These are phyloP conservation scores for Acleris laterana DNA, from an alignment of 2,888 invertebrate genomes.

Conservation along the genomic window DNA sequence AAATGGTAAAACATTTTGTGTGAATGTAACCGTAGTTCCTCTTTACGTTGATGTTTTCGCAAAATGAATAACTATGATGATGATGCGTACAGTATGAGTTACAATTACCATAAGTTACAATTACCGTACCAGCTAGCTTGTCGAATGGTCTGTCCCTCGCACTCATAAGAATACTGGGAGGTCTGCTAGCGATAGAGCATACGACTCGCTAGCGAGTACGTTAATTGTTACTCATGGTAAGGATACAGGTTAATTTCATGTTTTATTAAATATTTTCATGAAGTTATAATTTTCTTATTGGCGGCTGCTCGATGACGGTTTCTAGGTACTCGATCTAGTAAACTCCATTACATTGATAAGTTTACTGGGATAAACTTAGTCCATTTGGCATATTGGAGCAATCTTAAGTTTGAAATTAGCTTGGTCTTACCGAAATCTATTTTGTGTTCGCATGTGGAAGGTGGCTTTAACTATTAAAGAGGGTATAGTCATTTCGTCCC, in stretches of 20 bases:
- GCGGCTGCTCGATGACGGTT: slow-evolving; percentile 11
- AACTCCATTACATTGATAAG: slow-evolving; percentile 60
- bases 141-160: no score
- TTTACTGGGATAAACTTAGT: slow-evolving; percentile 52
- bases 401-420: slow-evolving; percentile 44
- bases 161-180: no score
- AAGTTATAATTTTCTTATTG: slow-evolving; percentile 9
- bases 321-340: slow-evolving; percentile 46
- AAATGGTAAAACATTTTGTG: no score
- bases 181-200: no score
- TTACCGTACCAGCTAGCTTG: no score
- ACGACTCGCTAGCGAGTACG: no score
- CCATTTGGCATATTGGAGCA: slow-evolving; percentile 51
- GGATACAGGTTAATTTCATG: neutral
- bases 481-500: neutral
- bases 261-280: neutral
- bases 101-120: no score
- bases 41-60: no score
- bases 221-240: no score
- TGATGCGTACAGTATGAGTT: no score
- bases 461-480: neutral
- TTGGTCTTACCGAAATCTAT: slow-evolving; percentile 29
- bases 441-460: slow-evolving; percentile 21
- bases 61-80: no score
- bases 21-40: no score